Evolutionary conservation across 92 coral and sea anemone genomes (phyloP), one percentile per base, ranked within the genome.

Genomic region (Isaurus tuberculatus): DNA sequence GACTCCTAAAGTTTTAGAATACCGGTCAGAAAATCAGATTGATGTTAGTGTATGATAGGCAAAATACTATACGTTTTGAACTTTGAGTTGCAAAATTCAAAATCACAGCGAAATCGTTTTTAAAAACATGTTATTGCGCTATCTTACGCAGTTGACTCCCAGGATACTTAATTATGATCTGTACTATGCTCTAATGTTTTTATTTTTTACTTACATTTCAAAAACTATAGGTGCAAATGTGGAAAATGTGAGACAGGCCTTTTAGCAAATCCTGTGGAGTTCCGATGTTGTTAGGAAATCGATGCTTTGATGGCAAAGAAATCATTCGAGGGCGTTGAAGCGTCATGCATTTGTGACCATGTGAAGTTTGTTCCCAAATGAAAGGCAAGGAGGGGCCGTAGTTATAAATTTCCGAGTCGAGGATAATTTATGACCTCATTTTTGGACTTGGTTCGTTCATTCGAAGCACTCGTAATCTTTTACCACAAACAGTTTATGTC

Each of bases 1-100:
- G 23, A 63, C 68, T 63, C 68, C 68, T 23, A 17, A 28, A 53
- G 0, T 53, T 53, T 53, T 20, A 20, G 61, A n/a, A n/a, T n/a
- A n/a, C n/a, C n/a, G 84, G 84, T 85, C 33, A 82, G 33, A 11
- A 66, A n/a, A 37, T 66, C 44, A 11, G 44, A 30, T 25, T 36
- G 44, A 30, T 3, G 36, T 66, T 48, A 72, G 23, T 34, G 11
- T 44, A 5, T 11, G 28, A 23, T 13, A 66, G 25, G 37, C 19
- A 23, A 33, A 46, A 14, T 15, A 71, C 0, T 11, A 10, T 4
- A 16, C 25, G 29, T 16, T 33, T 25, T 13, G 44, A 71, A 23
- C 26, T 20, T 46, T 28, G 5, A 13, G 26, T 37, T 32, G 42
- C 30, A 13, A 37, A 16, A 5, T 11, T 72, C 20, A 5, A 46